Evolutionary conservation across 2,888 invertebrate genomes (phyloP).

Genomic region (Agriotes lineatus): DNA sequence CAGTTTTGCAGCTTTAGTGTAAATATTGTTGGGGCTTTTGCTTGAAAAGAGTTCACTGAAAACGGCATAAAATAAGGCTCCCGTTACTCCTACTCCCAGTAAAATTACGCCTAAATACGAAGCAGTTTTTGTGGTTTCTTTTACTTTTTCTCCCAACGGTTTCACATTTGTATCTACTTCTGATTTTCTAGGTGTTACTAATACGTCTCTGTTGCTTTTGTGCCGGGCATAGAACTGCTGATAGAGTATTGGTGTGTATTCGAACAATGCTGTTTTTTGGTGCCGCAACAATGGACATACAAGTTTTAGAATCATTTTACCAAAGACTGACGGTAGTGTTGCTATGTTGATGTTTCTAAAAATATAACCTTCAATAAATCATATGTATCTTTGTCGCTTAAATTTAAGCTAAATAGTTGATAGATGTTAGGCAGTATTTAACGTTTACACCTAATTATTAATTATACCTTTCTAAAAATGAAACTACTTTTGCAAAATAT

Average conservation of each 20-base stretch:
- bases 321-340: neutral
- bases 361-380: too few species aligned
- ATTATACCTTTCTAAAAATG: too few species aligned
- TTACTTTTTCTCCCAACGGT: constrained; percentile 82
- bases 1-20: constrained; percentile 80
- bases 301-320: constrained; percentile 45
- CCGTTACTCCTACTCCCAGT: constrained; percentile 84
- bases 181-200: constrained; percentile 41
- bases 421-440: too few species aligned
- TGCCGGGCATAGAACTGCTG: constrained; percentile 24
- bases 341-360: neutral
- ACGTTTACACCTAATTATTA: too few species aligned
- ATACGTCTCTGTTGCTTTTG: constrained; percentile 39
- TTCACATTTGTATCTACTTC: constrained; percentile 70
- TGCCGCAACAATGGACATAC: constrained; percentile 43
- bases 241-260: constrained; percentile 31
- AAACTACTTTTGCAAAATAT: too few species aligned
- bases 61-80: constrained; percentile 85
- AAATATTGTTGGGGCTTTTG: constrained; percentile 88
- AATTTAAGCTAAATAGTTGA: too few species aligned
- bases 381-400: too few species aligned
- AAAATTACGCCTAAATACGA: constrained; percentile 88
- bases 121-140: constrained; percentile 91
- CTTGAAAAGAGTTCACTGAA: constrained; percentile 90
- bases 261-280: constrained; percentile 27